Evolutionary conservation across 2,113 vertebrate genomes (phyloP).

Genomic region (Toxotes chatareus): DNA sequence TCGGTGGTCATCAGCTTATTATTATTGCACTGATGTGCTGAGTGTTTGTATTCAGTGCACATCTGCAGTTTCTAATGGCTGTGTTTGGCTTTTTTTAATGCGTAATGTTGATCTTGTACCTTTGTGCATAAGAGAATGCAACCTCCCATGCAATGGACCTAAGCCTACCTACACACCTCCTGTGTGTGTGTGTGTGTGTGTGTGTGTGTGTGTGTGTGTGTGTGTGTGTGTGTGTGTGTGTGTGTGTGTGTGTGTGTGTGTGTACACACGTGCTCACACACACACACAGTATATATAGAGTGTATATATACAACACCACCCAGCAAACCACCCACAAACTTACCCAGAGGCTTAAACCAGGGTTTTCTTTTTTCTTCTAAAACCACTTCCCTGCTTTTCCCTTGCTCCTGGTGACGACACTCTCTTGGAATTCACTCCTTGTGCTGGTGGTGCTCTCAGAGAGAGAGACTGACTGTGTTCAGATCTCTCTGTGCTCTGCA

Average conservation of each 20-base stretch:
- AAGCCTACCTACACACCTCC: background rate
- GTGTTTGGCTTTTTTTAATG: constrained; percentile 11
- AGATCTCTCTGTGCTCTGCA: constrained; percentile 74
- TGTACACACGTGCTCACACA: background rate
- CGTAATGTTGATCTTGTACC: constrained; percentile 10
- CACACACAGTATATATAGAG: constrained; percentile 23
- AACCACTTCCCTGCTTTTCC: constrained; percentile 86
- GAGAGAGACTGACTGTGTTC: constrained; percentile 61
- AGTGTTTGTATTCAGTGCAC: constrained; percentile 7
- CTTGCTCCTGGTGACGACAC: constrained; percentile 82
- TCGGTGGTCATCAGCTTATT: background rate
- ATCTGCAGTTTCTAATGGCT: constrained; percentile 3
- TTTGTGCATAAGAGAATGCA: constrained; percentile 17
- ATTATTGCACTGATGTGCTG: background rate
- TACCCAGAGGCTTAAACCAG: constrained; percentile 64
- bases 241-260: background rate
- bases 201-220: no score
- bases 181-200: background rate
- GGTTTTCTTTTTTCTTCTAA: constrained; percentile 75
- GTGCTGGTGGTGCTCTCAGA: constrained; percentile 78
- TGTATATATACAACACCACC: constrained; percentile 50
- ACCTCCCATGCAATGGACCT: background rate
- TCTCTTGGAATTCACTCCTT: constrained; percentile 86
- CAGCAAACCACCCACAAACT: constrained; percentile 68
- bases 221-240: background rate